phyloP scores from a whole-genome alignment of 2,888 invertebrate species.

The Cybosia mesomella region DNA sequence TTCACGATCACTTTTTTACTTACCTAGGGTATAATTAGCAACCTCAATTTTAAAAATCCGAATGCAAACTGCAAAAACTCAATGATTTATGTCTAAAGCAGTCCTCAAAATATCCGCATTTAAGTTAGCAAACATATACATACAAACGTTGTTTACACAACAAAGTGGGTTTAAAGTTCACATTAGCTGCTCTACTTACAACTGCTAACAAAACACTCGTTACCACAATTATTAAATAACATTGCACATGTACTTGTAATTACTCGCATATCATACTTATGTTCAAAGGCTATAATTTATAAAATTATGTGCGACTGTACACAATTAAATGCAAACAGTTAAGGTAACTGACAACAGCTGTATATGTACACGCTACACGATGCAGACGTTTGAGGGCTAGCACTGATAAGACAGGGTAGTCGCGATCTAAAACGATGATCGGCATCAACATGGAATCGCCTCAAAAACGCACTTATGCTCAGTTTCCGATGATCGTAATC shows the following conservation, averaged over 20 bases:
- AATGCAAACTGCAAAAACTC: background rate
- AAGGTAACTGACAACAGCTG: slow-evolving; percentile 10
- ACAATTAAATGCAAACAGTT: slow-evolving; percentile 69
- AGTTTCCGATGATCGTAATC: background rate
- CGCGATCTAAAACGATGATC: background rate
- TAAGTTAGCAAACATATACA: background rate
- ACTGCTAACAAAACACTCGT: slow-evolving; percentile 39
- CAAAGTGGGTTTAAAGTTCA: slow-evolving; percentile 20
- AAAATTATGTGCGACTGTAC: slow-evolving; percentile 54
- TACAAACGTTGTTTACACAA: slow-evolving; percentile 26
- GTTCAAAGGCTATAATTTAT: slow-evolving; percentile 24
- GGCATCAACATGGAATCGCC: background rate
- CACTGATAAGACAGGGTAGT: background rate
- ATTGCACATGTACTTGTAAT: slow-evolving; percentile 38
- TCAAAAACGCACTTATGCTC: background rate
- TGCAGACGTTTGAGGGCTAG: slow-evolving; percentile 16
- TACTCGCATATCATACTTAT: slow-evolving; percentile 21
- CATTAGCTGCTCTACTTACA: slow-evolving; percentile 32
- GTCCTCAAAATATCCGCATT: slow-evolving; percentile 8
- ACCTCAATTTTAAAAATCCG: background rate
- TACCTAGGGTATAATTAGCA: background rate
- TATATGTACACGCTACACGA: slow-evolving; percentile 15
- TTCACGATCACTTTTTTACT: slow-evolving; percentile 1
- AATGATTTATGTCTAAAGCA: background rate
- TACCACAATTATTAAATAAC: slow-evolving; percentile 37